Conservation (phyloP, 1,140 invertebrate species). For the Samia ricini region DNA sequence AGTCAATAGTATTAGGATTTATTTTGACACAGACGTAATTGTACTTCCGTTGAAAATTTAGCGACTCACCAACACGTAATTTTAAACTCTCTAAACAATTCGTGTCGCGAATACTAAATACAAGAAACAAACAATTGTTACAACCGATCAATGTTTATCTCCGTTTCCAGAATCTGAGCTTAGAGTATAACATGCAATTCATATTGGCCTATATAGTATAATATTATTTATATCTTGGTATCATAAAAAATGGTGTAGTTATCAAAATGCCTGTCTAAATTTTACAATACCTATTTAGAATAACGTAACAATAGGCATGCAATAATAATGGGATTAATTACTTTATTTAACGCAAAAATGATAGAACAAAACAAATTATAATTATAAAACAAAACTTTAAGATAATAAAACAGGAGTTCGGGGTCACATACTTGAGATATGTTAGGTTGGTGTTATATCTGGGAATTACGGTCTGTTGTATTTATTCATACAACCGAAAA, state of each 20-base stretch:
- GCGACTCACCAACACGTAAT: background rate
- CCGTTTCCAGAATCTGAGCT: background rate
- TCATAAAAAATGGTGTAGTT: too few species aligned
- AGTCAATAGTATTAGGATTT: background rate
- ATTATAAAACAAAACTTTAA: background rate
- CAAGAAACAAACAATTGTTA: background rate
- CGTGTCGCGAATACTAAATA: conserved; percentile 11
- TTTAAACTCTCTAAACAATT: conserved; percentile 7
- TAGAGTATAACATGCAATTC: background rate
- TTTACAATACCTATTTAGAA: background rate
- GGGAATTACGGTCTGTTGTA: background rate
- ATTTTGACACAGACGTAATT: background rate
- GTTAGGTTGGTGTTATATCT: conserved; percentile 2
- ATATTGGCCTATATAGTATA: too few species aligned
- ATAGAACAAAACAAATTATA: conserved; percentile 2
- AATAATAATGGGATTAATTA: background rate
- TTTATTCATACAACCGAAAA: background rate
- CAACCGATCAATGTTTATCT: background rate
- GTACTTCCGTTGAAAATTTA: background rate
- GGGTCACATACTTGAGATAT: conserved; percentile 8
- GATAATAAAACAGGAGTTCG: background rate
- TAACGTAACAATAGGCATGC: background rate
- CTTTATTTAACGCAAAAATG: background rate
- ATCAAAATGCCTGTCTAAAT: background rate
- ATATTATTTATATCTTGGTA: too few species aligned